Evolutionary conservation across 2,113 vertebrate genomes (phyloP).

Genomic region (Silurus asotus): DNA sequence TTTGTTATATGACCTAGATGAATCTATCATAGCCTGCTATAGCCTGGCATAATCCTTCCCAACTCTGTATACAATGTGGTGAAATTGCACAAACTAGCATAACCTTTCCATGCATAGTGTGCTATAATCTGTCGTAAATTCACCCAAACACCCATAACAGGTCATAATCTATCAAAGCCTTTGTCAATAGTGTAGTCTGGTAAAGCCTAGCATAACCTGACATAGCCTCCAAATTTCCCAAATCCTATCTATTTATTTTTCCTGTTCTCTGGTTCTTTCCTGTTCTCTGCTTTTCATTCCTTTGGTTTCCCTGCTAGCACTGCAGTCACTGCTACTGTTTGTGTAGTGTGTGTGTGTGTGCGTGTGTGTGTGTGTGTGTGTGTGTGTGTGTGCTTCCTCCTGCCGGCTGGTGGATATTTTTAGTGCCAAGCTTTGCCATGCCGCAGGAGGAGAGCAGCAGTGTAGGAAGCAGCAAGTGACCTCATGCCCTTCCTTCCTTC

Average conservation of each 20-base stretch:
- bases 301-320: constrained; percentile 2
- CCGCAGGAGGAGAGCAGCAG: constrained; percentile 33
- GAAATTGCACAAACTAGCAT: neutral
- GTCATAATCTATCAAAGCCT: neutral
- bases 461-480: neutral
- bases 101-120: neutral
- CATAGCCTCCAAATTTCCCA: neutral
- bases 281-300: neutral
- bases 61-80: neutral
- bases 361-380: constrained; percentile 25
- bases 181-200: neutral
- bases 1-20: neutral
- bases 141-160: neutral
- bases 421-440: constrained; percentile 31
- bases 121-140: neutral
- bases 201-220: neutral
- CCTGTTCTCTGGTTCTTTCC: too few species aligned
- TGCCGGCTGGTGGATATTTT: constrained; percentile 40
- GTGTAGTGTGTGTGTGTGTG: neutral
- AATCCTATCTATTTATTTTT: too few species aligned
- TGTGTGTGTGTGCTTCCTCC: constrained; percentile 19
- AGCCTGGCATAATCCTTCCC: neutral
- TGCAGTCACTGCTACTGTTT: constrained; percentile 22
- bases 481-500: constrained; percentile 11
- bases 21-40: neutral